Conservation (phyloP, 2,797 vertebrate species). For the Acanthis flammea region DNA sequence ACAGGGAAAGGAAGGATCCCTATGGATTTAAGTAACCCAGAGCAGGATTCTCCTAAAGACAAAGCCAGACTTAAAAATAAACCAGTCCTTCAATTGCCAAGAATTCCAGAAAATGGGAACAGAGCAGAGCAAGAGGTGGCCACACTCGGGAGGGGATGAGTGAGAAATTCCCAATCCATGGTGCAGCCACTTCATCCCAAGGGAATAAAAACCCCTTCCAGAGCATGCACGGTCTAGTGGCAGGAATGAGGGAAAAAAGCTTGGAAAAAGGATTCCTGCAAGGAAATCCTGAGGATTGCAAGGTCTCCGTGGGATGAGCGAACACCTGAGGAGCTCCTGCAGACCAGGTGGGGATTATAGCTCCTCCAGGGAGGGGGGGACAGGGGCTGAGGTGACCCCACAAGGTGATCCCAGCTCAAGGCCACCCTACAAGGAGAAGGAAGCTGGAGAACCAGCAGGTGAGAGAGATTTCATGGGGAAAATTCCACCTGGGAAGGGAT, state of each 20-base stretch:
- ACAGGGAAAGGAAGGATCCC: background rate
- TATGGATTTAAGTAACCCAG: rapidly evolving
- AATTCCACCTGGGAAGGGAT: background rate
- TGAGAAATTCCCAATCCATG: rapidly evolving
- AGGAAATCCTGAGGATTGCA: background rate
- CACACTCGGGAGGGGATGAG: rapidly evolving
- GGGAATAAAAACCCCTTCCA: background rate
- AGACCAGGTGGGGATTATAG: rapidly evolving
- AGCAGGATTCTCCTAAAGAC: background rate
- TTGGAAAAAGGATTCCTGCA: background rate
- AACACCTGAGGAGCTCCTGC: background rate
- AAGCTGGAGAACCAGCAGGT: background rate
- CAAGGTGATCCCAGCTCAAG: background rate
- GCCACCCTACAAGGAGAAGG: background rate
- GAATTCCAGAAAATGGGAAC: background rate
- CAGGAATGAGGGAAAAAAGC: rapidly evolving
- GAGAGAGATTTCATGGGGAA: background rate
- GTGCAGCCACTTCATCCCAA: background rate
- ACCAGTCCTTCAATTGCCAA: background rate
- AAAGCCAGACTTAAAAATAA: background rate
- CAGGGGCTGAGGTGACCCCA: background rate
- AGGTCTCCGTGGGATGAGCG: rapidly evolving
- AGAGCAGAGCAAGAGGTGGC: background rate
- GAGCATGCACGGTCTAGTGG: rapidly evolving
- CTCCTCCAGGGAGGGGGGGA: background rate